Evolutionary conservation across 2,888 invertebrate genomes (phyloP).

Genomic region (Cephalotes varians): DNA sequence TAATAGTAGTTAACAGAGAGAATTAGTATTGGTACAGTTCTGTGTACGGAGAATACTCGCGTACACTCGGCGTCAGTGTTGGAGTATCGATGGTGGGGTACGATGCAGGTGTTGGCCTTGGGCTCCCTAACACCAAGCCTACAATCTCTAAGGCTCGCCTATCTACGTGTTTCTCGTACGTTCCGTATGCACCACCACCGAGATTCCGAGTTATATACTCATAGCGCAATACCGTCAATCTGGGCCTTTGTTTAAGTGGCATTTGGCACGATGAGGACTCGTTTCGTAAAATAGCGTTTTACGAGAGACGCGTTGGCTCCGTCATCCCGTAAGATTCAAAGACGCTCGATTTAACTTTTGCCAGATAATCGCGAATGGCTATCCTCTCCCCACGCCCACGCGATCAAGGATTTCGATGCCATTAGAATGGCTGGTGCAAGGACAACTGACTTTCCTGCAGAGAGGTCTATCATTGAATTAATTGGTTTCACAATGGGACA

Average conservation of each 20-base stretch:
- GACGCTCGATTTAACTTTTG: conserved; percentile 31
- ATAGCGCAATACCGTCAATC: conserved; percentile 75
- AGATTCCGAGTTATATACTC: conserved; percentile 67
- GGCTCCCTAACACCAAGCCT: conserved; percentile 82
- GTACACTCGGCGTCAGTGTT: conserved; percentile 42
- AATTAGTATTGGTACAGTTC: conserved; percentile 78
- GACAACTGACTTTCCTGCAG: conserved; percentile 65
- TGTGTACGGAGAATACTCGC: conserved; percentile 65
- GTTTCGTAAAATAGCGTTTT: conserved; percentile 20
- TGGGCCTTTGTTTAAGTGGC: conserved; percentile 77
- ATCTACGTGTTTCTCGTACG: conserved; percentile 67
- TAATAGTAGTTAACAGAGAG: conserved; percentile 74
- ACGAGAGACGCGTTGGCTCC: neutral
- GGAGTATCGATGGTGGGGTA: conserved; percentile 74
- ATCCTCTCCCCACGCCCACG: conserved; percentile 66
- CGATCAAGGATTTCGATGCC: conserved; percentile 71
- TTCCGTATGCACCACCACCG: conserved; percentile 68
- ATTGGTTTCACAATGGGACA: conserved; percentile 66
- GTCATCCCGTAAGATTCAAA: neutral
- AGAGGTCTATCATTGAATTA: conserved; percentile 65
- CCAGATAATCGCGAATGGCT: conserved; percentile 59
- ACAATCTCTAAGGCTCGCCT: conserved; percentile 81
- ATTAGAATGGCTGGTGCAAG: conserved; percentile 73
- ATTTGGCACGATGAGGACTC: conserved; percentile 45
- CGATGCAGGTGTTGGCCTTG: conserved; percentile 85